Base-by-base conservation (phyloP, 2,113 vertebrate genomes). In the Thalassarche chlororhynchos region DNA sequence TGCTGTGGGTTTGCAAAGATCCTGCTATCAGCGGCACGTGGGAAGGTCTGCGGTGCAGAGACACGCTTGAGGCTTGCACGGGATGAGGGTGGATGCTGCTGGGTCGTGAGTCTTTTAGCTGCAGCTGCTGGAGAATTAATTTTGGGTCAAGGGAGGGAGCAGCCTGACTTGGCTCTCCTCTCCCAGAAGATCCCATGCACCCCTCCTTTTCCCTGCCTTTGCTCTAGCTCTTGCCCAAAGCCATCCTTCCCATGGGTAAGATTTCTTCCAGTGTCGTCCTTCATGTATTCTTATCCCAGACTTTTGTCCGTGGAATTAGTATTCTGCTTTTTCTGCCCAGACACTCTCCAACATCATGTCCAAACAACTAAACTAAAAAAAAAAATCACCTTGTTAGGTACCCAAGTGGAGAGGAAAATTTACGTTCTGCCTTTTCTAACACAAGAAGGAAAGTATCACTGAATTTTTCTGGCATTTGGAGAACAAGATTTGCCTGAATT, bases 21-120 rank as follows among this genome's bases (percentile, higher is more conserved):
- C 20, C 38, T 1, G 1, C 2, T 32, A 9, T 24, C 40, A 38
- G 58, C 1, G 0, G 20, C 12, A 18, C 0, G 3, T 32, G 61
- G 64, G 42, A 28, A 55, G 52, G 46, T 49, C 31, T 34, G 40
- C 0, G 3, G 8, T 15, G 36, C 52, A 14, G 32, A 55, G 14
- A 31, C 61, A 9, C 0, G 4, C 34, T 36, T 10, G 34, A 26
- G 47, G 26, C 38, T 78, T 60, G 47, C 17, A 12, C 0, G 4
- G 52, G n/a, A 10, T 13, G 15, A 18, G 14, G 34, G 29, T 24
- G 52, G 79, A 42, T 13, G 44, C 8, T 58, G 17, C 58, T 4
- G 42, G 29, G 15, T 19, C 0, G 1, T 5, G 38, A 36, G 24
- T 46, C 14, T 79, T 61, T 14, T 12, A 54, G 38, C 51, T 57